phyloP scores from a whole-genome alignment of 1,140 invertebrate genomes.

The Coelopa frigida region DNA sequence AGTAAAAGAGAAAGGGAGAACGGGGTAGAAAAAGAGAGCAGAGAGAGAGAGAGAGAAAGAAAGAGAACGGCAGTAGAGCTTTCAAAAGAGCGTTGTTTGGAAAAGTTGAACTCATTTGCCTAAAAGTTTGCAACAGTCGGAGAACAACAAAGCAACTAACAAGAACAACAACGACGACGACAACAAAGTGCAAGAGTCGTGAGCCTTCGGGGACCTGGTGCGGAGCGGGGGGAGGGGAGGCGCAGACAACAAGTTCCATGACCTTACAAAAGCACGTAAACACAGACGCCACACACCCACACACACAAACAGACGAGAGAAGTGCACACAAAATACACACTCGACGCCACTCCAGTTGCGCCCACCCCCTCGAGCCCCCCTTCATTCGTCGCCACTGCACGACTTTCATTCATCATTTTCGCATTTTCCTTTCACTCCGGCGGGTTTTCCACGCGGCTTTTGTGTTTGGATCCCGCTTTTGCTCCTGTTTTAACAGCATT shows the following conservation, averaged over 20 bases:
- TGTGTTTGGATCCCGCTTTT: too few relatives aligned
- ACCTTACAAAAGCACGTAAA: conserved; percentile 38
- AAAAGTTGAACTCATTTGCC: conserved; percentile 3
- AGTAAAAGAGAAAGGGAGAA: not conserved
- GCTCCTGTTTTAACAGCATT: too few relatives aligned
- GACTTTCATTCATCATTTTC: too few relatives aligned
- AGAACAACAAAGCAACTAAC: not conserved
- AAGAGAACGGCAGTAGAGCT: not conserved
- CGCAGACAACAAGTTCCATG: conserved; percentile 41
- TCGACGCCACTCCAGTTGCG: conserved; percentile 1
- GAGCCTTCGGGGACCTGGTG: conserved; percentile 7
- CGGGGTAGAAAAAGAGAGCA: too few relatives aligned
- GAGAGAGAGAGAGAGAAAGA: not conserved
- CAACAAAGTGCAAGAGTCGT: conserved; percentile 6
- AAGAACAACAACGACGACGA: not conserved
- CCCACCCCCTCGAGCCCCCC: not conserved
- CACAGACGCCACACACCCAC: not conserved
- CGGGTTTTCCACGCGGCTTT: too few relatives aligned
- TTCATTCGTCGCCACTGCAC: conserved; percentile 6
- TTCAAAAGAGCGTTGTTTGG: not conserved
- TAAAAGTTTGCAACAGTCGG: not conserved
- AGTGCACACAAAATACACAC: not conserved
- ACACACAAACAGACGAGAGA: conserved; percentile 6
- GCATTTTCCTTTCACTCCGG: too few relatives aligned
- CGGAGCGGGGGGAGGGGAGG: conserved; percentile 9